Percentiles rank a stretch among this genome's conserved stretches.
phyloP scores from a whole-genome alignment of 2,113 vertebrate genomes.

The Sterrhoptilus dennistouni region DNA sequence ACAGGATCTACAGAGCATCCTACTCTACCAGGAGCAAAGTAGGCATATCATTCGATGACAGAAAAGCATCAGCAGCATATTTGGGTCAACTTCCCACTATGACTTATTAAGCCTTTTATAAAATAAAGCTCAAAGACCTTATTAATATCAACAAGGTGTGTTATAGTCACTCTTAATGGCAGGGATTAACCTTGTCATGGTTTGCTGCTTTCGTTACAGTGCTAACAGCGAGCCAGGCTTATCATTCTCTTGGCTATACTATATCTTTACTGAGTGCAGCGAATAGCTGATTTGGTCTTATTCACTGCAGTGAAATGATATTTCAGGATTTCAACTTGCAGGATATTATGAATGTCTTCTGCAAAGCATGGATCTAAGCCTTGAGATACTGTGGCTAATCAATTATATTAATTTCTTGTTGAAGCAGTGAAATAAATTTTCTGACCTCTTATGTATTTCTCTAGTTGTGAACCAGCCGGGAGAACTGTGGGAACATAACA shows the following conservation, averaged over 20 bases:
- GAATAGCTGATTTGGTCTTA: conserved; percentile 62
- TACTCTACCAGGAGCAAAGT: not conserved
- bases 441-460: conserved; percentile 7
- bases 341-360: conserved; percentile 54
- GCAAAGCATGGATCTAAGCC: conserved; percentile 55
- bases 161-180: conserved; percentile 59
- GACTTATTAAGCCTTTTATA: conserved; percentile 64
- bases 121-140: conserved; percentile 58
- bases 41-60: conserved; percentile 1
- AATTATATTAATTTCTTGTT: conserved; percentile 65
- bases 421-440: conserved; percentile 52
- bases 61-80: conserved; percentile 42
- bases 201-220: conserved; percentile 52
- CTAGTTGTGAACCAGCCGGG: not conserved
- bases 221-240: conserved; percentile 32
- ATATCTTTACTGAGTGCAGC: conserved; percentile 45
- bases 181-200: conserved; percentile 70
- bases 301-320: conserved; percentile 60
- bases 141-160: conserved; percentile 69
- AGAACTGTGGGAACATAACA: not conserved
- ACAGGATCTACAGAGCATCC: not conserved
- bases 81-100: conserved; percentile 46
- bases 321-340: conserved; percentile 62
- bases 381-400: conserved; percentile 63
- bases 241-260: conserved; percentile 32